Evolutionary conservation across 2,113 vertebrate species (phyloP).

Genomic region (Bujurquina vittata): DNA sequence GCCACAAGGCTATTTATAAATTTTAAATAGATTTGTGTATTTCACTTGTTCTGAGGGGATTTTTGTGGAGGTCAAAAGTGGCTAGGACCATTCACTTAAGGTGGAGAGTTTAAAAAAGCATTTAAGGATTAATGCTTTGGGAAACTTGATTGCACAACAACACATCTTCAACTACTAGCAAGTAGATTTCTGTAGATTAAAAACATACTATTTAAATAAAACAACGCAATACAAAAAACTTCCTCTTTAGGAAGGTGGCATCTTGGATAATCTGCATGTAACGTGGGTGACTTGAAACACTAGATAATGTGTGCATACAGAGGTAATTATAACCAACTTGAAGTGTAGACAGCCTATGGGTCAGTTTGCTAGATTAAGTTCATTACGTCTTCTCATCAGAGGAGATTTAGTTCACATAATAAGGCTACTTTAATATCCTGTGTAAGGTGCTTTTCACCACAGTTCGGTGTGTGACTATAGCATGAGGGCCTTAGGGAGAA

Average conservation of each 20-base stretch:
- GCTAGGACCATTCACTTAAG: background rate
- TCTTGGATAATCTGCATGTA: background rate
- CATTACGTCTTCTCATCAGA: background rate
- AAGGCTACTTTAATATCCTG: background rate
- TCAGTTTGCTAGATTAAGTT: background rate
- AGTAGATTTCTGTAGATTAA: too few relatives aligned
- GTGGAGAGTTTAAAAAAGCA: background rate
- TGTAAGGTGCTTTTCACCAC: background rate
- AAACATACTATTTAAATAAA: background rate
- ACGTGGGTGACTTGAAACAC: background rate
- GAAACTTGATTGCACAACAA: background rate
- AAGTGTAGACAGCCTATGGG: too few relatives aligned
- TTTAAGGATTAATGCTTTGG: background rate
- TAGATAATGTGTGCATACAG: background rate
- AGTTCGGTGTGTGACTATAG: background rate
- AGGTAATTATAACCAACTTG: background rate
- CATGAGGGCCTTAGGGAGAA: background rate
- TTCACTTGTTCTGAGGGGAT: background rate
- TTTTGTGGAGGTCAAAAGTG: background rate
- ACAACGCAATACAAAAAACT: background rate
- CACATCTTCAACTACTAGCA: too few relatives aligned
- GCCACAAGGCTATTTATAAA: too few relatives aligned
- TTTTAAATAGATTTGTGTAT: too few relatives aligned
- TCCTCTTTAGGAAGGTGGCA: too few relatives aligned
- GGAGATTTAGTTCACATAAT: background rate